Evolutionary conservation across 2,797 vertebrate genomes (phyloP).

Genomic region (Eremophila alpestris): DNA sequence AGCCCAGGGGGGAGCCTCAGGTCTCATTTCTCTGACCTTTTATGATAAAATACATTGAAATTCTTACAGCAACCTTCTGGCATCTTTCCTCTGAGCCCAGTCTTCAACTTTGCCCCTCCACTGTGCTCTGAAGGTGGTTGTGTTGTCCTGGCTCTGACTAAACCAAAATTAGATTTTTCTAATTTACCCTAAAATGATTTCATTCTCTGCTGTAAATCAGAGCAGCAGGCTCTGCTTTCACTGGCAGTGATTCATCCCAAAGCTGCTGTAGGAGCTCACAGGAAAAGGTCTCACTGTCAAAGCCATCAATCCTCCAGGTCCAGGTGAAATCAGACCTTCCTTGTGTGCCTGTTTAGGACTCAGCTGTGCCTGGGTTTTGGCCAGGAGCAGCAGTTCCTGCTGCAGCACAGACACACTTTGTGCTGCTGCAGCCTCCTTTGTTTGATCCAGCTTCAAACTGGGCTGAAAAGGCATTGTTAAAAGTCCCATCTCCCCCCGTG

Average conservation of each 20-base stretch:
- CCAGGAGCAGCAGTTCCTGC: slow-evolving; percentile 6
- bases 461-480: slow-evolving; percentile 25
- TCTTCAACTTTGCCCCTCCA: not conserved
- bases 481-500: slow-evolving; percentile 46
- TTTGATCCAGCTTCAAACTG: slow-evolving; percentile 48
- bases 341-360: not conserved
- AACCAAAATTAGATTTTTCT: not conserved
- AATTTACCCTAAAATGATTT: not conserved
- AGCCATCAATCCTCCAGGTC: slow-evolving; percentile 3
- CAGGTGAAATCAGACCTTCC: slow-evolving; percentile 3
- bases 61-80: not conserved
- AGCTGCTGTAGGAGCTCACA: not conserved
- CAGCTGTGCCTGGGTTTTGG: not conserved
- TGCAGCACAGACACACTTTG: not conserved
- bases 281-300: not conserved
- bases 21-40: not conserved
- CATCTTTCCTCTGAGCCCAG: not conserved
- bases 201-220: not conserved
- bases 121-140: not conserved
- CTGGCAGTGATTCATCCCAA: not conserved
- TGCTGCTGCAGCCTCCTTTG: not conserved
- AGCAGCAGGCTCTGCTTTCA: not conserved
- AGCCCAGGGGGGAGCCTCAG: not conserved
- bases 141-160: not conserved
- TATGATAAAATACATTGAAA: not conserved